Conservation (phyloP, 2,113 vertebrate genomes). For the Puntigrus tetrazona region DNA sequence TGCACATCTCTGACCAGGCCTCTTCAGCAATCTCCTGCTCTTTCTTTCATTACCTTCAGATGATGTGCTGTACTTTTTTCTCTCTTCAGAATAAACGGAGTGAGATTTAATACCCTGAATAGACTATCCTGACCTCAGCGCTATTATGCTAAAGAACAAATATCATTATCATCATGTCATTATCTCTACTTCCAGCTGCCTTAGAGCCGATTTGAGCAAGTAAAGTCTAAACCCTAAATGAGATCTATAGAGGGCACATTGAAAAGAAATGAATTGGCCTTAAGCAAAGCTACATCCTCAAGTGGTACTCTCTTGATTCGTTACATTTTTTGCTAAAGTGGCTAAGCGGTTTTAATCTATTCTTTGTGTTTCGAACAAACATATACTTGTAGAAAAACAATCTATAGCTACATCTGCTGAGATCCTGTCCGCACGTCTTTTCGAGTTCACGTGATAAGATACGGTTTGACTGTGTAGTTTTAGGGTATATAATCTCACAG, state of each 20-base stretch:
- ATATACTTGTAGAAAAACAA: neutral
- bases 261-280: slow-evolving; percentile 1
- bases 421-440: neutral
- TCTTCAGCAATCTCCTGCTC: neutral
- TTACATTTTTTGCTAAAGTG: neutral
- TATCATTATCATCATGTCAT: slow-evolving; percentile 5
- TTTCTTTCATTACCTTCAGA: slow-evolving; percentile 16
- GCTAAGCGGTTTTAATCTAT: neutral
- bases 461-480: neutral
- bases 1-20: neutral
- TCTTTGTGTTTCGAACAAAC: neutral
- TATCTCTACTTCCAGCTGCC: slow-evolving; percentile 15
- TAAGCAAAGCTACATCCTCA: neutral
- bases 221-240: neutral
- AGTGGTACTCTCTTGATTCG: neutral
- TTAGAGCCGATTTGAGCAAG: neutral
- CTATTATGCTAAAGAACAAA: slow-evolving; percentile 19
- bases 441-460: neutral
- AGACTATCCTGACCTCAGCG: neutral
- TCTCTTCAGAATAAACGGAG: slow-evolving; percentile 3
- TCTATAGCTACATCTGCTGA: neutral
- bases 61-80: neutral
- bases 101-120: slow-evolving; percentile 5
- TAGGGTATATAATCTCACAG: neutral
- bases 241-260: neutral